Base-by-base conservation (phyloP, 2,888 invertebrate genomes). In the Phyto melanocephala region DNA sequence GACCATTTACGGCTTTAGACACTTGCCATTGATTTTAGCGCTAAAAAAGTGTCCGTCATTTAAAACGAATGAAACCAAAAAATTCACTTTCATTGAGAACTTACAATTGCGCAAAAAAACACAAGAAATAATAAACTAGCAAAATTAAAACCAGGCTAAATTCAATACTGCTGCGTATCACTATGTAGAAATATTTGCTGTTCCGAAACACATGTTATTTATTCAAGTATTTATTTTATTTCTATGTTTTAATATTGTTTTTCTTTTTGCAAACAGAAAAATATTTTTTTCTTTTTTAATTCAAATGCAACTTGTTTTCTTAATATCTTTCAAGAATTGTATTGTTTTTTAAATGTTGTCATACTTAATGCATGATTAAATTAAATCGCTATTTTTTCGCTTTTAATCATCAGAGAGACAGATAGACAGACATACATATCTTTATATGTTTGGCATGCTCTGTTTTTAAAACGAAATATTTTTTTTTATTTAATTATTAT, bases 351-450 rank as follows among this genome's bases (percentile, higher is more conserved):
- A 60, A 74, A 81, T 63, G 67, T 77, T 72, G 77, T 81, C 81
- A 78, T 76, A 80, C 80, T 83, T 83, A 75, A 83, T 67, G 83
- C 60, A 47, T 72, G 75, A 76, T 58, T 80, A 35, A n/a, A 62
- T 62, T 76, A 56, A 47, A 60, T 60, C 50, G 67, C 20, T 50
- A 17, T 17, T 54, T n/a, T 37, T 47, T 33, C 50, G 13, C 17
- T n/a, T 42, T 45, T n/a, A n/a, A n/a, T n/a, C n/a, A n/a, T n/a
- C n/a, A n/a, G n/a, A n/a, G n/a, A n/a, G n/a, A n/a, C n/a, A n/a
- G n/a, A n/a, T n/a, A n/a, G n/a, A n/a, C n/a, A n/a, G n/a, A n/a
- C n/a, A n/a, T n/a, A n/a, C n/a, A n/a, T n/a, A n/a, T 24, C 3
- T 17, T 17, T 42, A 8, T 6, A 10, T n/a, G 72, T 60, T 67